A percentile compares a stretch with the other conserved stretches of the same genome.
Conservation (phyloP, 2,113 vertebrate genomes). For the Crocuta crocuta region DNA sequence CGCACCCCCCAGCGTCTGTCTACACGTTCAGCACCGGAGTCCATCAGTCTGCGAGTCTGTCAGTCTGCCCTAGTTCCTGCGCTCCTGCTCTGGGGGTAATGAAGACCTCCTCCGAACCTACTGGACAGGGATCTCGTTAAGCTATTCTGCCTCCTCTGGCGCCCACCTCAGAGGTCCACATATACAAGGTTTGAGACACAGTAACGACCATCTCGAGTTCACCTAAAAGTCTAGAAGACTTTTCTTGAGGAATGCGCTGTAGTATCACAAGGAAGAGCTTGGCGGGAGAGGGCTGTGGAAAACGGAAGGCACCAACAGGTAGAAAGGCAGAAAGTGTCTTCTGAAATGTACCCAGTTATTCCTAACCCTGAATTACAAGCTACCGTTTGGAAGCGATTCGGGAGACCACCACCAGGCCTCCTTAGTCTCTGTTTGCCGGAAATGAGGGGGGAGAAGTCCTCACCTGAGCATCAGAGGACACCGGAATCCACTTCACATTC, state of each 20-base stretch:
- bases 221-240: not conserved
- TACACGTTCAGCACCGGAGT: not conserved
- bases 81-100: not conserved
- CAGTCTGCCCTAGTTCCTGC: not conserved
- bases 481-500: constrained; percentile 95
- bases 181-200: not conserved
- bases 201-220: not conserved
- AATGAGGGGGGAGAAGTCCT: not conserved
- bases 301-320: not conserved
- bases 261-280: not conserved
- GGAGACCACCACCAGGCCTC: too few species aligned
- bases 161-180: not conserved
- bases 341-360: not conserved
- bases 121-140: not conserved
- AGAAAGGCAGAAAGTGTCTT: not conserved
- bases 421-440: not conserved
- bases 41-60: not conserved
- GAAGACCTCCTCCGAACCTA: not conserved
- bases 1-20: not conserved
- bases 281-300: not conserved
- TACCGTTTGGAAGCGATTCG: not conserved
- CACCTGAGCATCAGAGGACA: constrained; percentile 94
- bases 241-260: not conserved
- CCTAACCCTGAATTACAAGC: not conserved
- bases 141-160: not conserved